Evolutionary conservation across 2,888 invertebrate species (phyloP).

Genomic region (Synergus gifuensis): DNA sequence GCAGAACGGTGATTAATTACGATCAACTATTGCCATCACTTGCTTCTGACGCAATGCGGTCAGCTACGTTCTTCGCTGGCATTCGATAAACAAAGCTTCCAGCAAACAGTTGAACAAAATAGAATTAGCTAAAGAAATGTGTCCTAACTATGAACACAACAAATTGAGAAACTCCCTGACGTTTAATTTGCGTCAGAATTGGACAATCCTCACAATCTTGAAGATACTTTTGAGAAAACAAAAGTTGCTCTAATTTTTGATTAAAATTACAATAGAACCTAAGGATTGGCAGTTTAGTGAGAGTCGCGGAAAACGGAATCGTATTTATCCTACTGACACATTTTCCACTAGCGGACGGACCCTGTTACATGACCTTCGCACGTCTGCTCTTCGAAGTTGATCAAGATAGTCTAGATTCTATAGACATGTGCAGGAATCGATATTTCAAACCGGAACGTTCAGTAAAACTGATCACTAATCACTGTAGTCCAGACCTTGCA

Average conservation of each 20-base stretch:
- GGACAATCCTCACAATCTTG: neutral
- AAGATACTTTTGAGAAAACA: neutral
- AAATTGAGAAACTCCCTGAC: neutral
- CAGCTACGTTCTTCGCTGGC: conserved; percentile 22
- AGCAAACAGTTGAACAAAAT: neutral
- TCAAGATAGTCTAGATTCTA: conserved; percentile 36
- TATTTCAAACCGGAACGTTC: conserved; percentile 10
- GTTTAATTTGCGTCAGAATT: neutral
- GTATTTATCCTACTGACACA: conserved; percentile 68
- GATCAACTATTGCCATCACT: conserved; percentile 36
- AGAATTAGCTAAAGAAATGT: neutral
- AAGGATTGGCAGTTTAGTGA: conserved; percentile 4
- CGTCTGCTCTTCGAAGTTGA: conserved; percentile 34
- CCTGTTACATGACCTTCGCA: conserved; percentile 40
- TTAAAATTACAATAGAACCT: neutral
- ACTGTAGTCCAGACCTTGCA: neutral
- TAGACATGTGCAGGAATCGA: conserved; percentile 36
- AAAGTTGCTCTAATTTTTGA: neutral
- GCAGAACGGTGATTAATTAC: conserved; percentile 32
- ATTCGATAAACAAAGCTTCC: conserved; percentile 27
- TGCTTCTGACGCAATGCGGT: conserved; percentile 38
- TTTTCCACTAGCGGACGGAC: conserved; percentile 50
- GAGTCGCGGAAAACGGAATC: conserved; percentile 31
- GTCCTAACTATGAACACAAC: neutral
- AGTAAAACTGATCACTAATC: neutral